Conservation (phyloP, 2,113 vertebrate genomes). For the Connochaetes taurinus region DNA sequence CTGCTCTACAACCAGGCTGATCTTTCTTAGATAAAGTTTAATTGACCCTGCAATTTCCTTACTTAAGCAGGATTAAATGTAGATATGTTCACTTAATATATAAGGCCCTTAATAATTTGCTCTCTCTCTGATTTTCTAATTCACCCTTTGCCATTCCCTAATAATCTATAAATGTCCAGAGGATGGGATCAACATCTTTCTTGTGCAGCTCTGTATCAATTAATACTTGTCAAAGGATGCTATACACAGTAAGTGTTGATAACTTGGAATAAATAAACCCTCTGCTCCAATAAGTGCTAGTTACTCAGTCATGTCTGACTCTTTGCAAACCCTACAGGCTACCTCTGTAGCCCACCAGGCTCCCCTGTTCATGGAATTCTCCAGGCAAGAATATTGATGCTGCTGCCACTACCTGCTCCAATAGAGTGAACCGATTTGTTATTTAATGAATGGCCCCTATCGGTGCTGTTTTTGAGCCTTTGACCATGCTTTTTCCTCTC, state of each 20-base stretch:
- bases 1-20: neutral
- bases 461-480: neutral
- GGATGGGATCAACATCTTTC: neutral
- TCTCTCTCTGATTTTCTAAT: neutral
- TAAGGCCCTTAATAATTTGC: neutral
- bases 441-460: neutral
- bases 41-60: neutral
- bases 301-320: neutral
- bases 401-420: neutral
- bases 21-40: neutral
- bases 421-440: neutral
- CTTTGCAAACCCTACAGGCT: neutral
- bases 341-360: rapidly evolving
- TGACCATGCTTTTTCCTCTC: neutral
- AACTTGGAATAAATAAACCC: neutral
- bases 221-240: neutral
- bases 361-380: neutral
- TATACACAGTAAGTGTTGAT: neutral
- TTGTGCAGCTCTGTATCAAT: neutral
- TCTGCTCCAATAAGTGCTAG: neutral
- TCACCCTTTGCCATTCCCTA: neutral
- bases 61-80: neutral
- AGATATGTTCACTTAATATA: neutral
- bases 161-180: neutral
- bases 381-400: neutral